phyloP scores from a whole-genome alignment of 2,113 vertebrate species.

The Phaethornis superciliosus region DNA sequence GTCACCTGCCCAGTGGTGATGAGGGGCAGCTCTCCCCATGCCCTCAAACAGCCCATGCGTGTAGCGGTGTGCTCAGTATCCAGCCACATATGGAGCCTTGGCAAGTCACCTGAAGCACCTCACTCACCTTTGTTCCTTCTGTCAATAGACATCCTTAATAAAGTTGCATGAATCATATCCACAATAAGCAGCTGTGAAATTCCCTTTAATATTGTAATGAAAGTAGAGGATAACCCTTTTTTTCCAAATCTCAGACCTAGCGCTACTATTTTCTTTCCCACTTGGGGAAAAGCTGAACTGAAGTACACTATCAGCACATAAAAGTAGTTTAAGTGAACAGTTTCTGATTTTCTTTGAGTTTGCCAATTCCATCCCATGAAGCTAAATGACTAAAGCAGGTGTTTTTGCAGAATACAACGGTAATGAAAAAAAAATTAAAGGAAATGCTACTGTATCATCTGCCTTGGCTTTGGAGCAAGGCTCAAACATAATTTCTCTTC shows the following conservation, averaged over 20 bases:
- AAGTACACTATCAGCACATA: background rate
- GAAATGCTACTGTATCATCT: slow-evolving; percentile 16
- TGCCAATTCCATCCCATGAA: slow-evolving; percentile 23
- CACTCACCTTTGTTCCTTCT: background rate
- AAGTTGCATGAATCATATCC: background rate
- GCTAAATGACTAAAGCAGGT: slow-evolving; percentile 45
- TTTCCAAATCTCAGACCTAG: background rate
- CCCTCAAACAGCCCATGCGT: background rate
- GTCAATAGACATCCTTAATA: background rate
- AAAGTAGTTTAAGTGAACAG: background rate
- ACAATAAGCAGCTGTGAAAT: background rate
- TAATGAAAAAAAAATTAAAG: slow-evolving; percentile 30
- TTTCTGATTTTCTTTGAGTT: slow-evolving; percentile 31
- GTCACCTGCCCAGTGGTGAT: background rate
- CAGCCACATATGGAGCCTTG: background rate
- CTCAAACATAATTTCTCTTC: slow-evolving; percentile 28
- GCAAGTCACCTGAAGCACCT: background rate
- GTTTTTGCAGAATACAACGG: background rate
- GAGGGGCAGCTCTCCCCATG: background rate
- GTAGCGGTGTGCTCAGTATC: background rate
- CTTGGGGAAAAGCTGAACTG: background rate
- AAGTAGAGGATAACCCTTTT: background rate
- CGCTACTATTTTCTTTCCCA: background rate
- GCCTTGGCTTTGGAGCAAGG: slow-evolving; percentile 25
- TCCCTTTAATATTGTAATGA: background rate